These are phyloP conservation scores for Baccha elongata DNA, from an alignment of 2,888 invertebrate species.

Conservation along the genomic window DNA sequence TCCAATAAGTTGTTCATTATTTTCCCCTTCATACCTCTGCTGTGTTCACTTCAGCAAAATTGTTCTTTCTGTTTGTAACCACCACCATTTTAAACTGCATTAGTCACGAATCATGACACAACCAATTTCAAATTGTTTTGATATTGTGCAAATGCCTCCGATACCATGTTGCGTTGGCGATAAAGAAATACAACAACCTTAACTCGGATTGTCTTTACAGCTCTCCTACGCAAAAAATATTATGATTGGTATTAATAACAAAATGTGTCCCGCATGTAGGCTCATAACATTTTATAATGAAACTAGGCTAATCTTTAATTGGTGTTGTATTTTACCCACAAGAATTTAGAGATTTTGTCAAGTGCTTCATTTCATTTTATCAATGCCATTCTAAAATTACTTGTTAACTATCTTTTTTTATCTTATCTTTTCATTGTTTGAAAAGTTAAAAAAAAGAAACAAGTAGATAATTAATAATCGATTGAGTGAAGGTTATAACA, in stretches of 20 bases:
- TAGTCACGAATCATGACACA: constrained; percentile 22
- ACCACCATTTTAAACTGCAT: constrained; percentile 1
- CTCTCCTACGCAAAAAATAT: constrained; percentile 19
- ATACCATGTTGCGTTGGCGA: constrained; percentile 14
- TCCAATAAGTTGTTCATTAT: background rate
- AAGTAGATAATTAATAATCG: constrained; percentile 9
- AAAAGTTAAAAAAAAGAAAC: background rate
- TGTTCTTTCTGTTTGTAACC: constrained; percentile 13
- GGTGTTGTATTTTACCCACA: background rate
- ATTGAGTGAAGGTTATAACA: constrained; percentile 3
- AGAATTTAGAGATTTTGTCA: background rate
- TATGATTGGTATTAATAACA: constrained; percentile 43
- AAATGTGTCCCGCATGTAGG: constrained; percentile 23
- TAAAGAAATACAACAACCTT: background rate
- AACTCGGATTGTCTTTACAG: constrained; percentile 8
- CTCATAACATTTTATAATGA: constrained; percentile 15
- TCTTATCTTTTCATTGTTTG: constrained; percentile 9
- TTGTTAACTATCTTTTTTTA: constrained; percentile 22
- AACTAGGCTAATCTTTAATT: constrained; percentile 67
- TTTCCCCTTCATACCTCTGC: background rate
- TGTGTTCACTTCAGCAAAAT: constrained; percentile 13
- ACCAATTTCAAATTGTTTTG: constrained; percentile 3
- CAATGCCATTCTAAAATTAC: constrained; percentile 1
- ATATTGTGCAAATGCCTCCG: constrained; percentile 5
- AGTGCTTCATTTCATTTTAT: background rate